phyloP scores from a whole-genome alignment of 2,797 vertebrate genomes.

The Enteromius fasciolatus region DNA sequence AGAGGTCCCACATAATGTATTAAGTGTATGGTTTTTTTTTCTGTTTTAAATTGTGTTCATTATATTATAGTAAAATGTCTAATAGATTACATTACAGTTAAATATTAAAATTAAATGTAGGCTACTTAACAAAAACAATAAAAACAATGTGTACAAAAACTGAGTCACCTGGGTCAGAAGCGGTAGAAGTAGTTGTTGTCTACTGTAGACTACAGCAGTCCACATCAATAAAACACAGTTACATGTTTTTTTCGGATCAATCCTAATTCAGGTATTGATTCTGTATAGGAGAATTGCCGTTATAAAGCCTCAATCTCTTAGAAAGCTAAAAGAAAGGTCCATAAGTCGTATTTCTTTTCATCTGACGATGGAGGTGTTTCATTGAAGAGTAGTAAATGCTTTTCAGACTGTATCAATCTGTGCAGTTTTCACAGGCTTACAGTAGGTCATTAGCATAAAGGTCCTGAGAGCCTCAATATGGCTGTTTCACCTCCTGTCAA shows the following conservation, averaged over 20 bases:
- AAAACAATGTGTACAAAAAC: too few species aligned
- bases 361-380: constrained; percentile 35
- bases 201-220: background rate
- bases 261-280: constrained; percentile 30
- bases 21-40: background rate
- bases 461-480: constrained; percentile 53
- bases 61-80: background rate
- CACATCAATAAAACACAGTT: constrained; percentile 17
- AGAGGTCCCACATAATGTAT: background rate
- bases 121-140: background rate
- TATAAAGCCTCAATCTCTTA: background rate
- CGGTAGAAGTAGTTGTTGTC: background rate
- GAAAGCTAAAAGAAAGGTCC: constrained; percentile 9
- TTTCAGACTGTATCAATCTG: constrained; percentile 52
- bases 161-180: background rate
- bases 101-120: background rate
- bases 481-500: constrained; percentile 62
- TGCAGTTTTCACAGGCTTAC: constrained; percentile 62
- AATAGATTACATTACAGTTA: background rate
- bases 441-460: constrained; percentile 61
- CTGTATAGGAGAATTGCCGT: background rate
- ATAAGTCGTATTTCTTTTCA: constrained; percentile 2
- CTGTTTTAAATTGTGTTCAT: background rate
- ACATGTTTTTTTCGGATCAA: constrained; percentile 7
- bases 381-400: constrained; percentile 38